Evolutionary conservation across 1,140 invertebrate species (phyloP).

Genomic region (Goniozus legneri): DNA sequence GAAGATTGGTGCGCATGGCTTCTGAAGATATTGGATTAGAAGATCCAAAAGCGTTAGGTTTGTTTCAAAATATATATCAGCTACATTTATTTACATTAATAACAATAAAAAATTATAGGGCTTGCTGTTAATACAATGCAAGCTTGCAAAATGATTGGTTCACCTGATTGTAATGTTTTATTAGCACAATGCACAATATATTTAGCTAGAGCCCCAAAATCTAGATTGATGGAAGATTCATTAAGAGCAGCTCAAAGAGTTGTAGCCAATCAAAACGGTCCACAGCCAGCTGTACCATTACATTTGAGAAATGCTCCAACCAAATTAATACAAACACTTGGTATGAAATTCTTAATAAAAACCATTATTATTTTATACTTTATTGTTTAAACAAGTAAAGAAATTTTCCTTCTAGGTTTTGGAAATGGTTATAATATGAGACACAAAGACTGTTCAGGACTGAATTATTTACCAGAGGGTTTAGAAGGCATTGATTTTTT

Average conservation of each 20-base stretch:
- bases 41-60: conserved; percentile 58
- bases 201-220: conserved; percentile 74
- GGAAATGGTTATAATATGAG: conserved; percentile 61
- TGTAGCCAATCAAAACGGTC: conserved; percentile 62
- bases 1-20: conserved; percentile 71
- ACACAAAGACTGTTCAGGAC: conserved; percentile 56
- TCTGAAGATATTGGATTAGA: conserved; percentile 70
- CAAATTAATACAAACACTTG: conserved; percentile 73
- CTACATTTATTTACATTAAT: neutral
- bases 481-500: conserved; percentile 66
- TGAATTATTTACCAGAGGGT: conserved; percentile 67
- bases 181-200: conserved; percentile 75
- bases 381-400: neutral
- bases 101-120: conserved; percentile 21
- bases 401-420: conserved; percentile 57
- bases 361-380: conserved; percentile 6
- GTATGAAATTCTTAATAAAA: conserved; percentile 43
- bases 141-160: conserved; percentile 76
- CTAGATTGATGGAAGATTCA: conserved; percentile 66
- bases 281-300: conserved; percentile 69
- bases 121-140: conserved; percentile 72
- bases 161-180: conserved; percentile 77
- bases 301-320: conserved; percentile 79
- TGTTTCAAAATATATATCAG: neutral
- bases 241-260: conserved; percentile 61